Percentiles rank a stretch among this genome's conserved stretches.
Conservation (phyloP, 2,113 vertebrate species). For the Parus major region DNA sequence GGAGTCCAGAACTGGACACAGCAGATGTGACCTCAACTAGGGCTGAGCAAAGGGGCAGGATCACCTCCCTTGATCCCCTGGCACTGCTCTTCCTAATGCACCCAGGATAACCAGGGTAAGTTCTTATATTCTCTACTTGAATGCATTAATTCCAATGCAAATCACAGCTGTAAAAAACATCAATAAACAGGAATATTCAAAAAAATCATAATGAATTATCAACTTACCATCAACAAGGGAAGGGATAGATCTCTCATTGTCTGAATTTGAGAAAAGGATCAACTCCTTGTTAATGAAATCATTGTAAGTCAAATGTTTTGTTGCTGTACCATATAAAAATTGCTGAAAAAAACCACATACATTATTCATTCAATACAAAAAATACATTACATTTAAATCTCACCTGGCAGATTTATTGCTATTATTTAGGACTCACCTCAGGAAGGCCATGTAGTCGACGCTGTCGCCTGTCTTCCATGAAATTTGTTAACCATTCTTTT, state of each 20-base stretch:
- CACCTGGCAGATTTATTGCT: not conserved
- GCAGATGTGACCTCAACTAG: not conserved
- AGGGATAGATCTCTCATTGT: slow-evolving; percentile 97
- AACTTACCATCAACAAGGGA: slow-evolving; percentile 95
- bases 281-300: slow-evolving; percentile 99
- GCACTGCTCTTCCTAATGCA: not conserved
- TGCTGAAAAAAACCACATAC: slow-evolving; percentile 80
- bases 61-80: too few species aligned
- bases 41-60: not conserved
- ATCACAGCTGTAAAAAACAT: not conserved
- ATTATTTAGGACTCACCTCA: slow-evolving; percentile 79
- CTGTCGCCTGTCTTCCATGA: slow-evolving; percentile 97
- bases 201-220: not conserved
- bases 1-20: not conserved
- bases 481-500: slow-evolving; percentile 98
- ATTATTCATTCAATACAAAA: slow-evolving; percentile 34
- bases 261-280: slow-evolving; percentile 98
- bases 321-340: slow-evolving; percentile 94
- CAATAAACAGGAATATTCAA: not conserved
- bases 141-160: not conserved
- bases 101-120: not conserved
- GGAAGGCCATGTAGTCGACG: slow-evolving; percentile 94
- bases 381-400: not conserved
- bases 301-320: slow-evolving; percentile 95
- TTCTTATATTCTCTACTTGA: not conserved